Percentiles rank a stretch among this genome's conserved stretches.
These are phyloP conservation scores for Parnassius smintheus DNA, from an alignment of 2,888 invertebrate genomes.

Conservation along the genomic window DNA sequence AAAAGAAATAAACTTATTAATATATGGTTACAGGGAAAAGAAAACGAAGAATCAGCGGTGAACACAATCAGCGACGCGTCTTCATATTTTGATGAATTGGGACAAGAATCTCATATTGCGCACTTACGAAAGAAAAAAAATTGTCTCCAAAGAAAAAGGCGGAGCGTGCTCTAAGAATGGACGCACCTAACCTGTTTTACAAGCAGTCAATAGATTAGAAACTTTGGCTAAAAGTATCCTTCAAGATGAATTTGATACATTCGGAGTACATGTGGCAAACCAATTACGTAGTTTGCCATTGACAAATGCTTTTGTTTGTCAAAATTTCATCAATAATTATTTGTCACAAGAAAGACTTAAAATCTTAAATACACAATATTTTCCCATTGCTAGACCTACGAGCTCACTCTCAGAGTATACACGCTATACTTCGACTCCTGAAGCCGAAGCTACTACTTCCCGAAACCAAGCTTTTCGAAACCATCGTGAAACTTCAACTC, in stretches of 20 bases:
- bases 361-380: constrained; percentile 36
- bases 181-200: constrained; percentile 39
- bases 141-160: constrained; percentile 35
- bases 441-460: constrained; percentile 35
- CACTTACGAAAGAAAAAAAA: constrained; percentile 35
- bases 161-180: constrained; percentile 34
- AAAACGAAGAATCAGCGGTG: not conserved
- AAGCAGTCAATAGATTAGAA: constrained; percentile 30
- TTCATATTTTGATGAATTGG: constrained; percentile 39
- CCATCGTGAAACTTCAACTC: constrained; percentile 33
- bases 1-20: constrained; percentile 31
- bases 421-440: constrained; percentile 35
- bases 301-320: constrained; percentile 35
- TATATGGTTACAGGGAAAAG: not conserved
- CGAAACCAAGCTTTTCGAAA: constrained; percentile 26
- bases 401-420: no score
- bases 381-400: constrained; percentile 24
- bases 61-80: constrained; percentile 26
- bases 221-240: constrained; percentile 29
- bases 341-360: constrained; percentile 24
- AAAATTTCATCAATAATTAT: constrained; percentile 37
- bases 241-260: constrained; percentile 41
- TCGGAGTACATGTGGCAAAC: constrained; percentile 39
- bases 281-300: constrained; percentile 41
- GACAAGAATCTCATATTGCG: constrained; percentile 34